Evolutionary conservation across 1,140 invertebrate genomes (phyloP).

Genomic region (Nephotettix cincticeps): DNA sequence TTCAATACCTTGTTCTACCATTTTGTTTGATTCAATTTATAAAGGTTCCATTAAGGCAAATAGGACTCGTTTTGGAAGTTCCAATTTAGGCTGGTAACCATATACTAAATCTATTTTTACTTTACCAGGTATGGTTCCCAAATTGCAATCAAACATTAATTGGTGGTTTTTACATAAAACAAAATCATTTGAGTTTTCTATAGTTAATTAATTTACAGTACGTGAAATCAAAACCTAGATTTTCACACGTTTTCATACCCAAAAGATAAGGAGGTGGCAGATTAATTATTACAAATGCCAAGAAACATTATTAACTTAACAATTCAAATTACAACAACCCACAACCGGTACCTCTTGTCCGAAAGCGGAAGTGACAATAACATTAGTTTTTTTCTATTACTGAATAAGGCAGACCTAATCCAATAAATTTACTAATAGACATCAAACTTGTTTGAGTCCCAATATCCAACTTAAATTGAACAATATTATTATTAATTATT

Average conservation of each 20-base stretch:
- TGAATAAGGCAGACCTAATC: conserved; percentile 9
- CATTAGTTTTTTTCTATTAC: neutral
- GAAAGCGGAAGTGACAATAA: neutral
- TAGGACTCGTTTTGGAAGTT: neutral
- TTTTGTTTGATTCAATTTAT: neutral
- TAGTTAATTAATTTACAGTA: neutral
- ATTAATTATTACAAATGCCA: neutral
- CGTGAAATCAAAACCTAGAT: neutral
- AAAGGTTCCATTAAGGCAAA: conserved; percentile 10
- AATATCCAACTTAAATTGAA: conserved; percentile 2
- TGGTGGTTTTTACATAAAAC: too few relatives aligned
- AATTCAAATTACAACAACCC: neutral
- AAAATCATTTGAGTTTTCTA: neutral
- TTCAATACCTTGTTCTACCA: conserved; percentile 1
- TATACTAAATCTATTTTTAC: neutral
- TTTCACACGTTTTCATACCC: neutral
- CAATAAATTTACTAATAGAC: neutral
- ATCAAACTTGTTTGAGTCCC: conserved; percentile 15
- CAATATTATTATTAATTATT: conserved; percentile 11
- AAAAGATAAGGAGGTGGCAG: neutral
- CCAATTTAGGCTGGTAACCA: neutral
- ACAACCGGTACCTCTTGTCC: neutral
- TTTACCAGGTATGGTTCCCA: conserved; percentile 9
- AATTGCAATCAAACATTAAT: neutral
- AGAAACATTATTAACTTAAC: neutral